Conservation (phyloP, 2,797 vertebrate species). For the Coccyzus lansbergi region DNA sequence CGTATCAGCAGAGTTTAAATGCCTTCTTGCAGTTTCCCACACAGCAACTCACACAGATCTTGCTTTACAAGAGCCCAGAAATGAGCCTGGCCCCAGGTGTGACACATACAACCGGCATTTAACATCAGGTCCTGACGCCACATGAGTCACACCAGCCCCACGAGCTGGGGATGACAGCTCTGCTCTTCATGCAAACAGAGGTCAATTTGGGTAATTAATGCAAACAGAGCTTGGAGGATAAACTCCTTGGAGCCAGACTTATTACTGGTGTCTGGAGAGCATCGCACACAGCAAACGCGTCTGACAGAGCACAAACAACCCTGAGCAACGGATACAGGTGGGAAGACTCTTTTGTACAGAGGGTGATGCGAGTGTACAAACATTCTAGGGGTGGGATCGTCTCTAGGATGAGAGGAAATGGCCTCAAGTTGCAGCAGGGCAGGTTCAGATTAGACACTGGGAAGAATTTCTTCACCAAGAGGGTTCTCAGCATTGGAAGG, state of each 20-base stretch:
- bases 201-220: not conserved
- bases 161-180: not conserved
- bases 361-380: not conserved
- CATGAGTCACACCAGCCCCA: not conserved
- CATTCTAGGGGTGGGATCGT: not conserved
- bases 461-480: no score
- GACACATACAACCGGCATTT: not conserved
- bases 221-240: not conserved
- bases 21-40: not conserved
- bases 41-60: not conserved
- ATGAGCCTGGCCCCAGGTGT: not conserved
- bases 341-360: not conserved
- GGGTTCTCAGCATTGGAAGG: no score
- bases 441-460: no score
- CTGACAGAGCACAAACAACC: not conserved
- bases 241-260: not conserved
- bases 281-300: not conserved
- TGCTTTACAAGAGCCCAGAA: not conserved
- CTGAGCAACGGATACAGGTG: fast-evolving
- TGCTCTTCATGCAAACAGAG: not conserved
- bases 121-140: not conserved
- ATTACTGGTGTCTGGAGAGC: not conserved
- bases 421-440: no score
- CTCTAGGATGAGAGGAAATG: no score
- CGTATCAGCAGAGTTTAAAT: not conserved